Conservation (phyloP, 2,888 invertebrate genomes). For the Drosophila tripunctata region DNA sequence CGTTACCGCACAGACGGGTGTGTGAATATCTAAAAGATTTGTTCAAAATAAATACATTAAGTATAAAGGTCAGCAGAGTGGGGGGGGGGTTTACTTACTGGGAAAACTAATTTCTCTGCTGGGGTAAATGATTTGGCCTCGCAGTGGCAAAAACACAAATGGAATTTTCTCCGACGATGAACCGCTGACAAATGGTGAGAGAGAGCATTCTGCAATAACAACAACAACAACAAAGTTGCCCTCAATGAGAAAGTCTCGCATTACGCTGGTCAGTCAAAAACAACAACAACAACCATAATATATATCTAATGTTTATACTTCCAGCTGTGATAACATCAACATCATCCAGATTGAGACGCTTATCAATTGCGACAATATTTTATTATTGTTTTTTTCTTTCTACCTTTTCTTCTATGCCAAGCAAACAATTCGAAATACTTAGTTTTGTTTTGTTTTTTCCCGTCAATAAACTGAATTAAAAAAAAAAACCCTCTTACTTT, state of each 20-base stretch:
- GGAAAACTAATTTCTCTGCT: conserved; percentile 93
- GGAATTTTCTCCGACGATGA: conserved; percentile 91
- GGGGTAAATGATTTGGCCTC: conserved; percentile 94
- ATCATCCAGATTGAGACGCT: conserved; percentile 29
- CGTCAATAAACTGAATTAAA: conserved; percentile 4
- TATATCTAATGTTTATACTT: conserved; percentile 11
- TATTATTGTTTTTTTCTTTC: neutral
- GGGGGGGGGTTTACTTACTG: conserved; percentile 82
- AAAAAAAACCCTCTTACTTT: conserved; percentile 65
- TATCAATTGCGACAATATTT: conserved; percentile 46
- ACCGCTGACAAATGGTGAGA: conserved; percentile 91
- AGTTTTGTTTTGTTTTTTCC: conserved; percentile 22
- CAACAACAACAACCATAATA: conserved; percentile 1
- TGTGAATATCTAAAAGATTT: conserved; percentile 87
- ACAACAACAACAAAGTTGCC: conserved; percentile 15
- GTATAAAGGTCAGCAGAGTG: neutral
- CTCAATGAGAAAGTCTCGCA: conserved; percentile 54
- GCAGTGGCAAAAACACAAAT: conserved; percentile 92
- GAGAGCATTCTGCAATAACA: conserved; percentile 88
- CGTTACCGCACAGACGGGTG: conserved; percentile 93
- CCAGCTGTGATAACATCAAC: conserved; percentile 58
- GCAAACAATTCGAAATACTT: conserved; percentile 40
- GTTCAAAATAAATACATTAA: neutral
- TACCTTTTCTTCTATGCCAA: conserved; percentile 10
- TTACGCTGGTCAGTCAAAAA: conserved; percentile 23